Evolutionary conservation across 1,140 invertebrate species (phyloP), one percentile per base, ranked within the genome.

Genomic region (Theocolax elegans): DNA sequence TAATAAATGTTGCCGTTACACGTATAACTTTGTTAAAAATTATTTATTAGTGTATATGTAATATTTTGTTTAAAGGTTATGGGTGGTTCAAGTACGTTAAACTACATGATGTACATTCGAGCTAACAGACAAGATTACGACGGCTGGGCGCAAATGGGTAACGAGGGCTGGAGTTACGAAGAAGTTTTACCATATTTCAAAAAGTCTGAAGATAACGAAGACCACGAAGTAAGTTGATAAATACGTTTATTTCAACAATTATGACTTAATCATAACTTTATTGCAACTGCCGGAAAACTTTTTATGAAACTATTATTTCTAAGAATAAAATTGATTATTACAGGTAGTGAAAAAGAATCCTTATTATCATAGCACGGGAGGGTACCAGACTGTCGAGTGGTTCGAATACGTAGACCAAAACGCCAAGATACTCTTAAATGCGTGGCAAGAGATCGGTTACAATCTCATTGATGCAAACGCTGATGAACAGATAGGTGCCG

Each of bases 31-130:
- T 44, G 3, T 44, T 9, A 44, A 9, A 44, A n/a, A 3, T 44
- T 9, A 44, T 9, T 12, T 44, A 44, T 15, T n/a, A n/a, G n/a
- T n/a, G n/a, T 38, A 38, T 13, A 8, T 38, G 6, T 38, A 13
- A 38, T 38, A 38, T 40, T 25, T 66, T 40, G 67, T 60, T 73
- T 49, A 23, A 19, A 80, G 81, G 82, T 78, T 21, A 80, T 83
- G 84, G 91, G 91, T 40, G 91, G 91, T 8, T 89, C 89, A 15
- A 90, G 89, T 35, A 85, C 87, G 3, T 82, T 91, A 10, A 92
- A 92, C 76, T 89, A 88, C 31, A 91, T 93, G 90, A 89, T 90
- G 44, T 93, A 92, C 77, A 87, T 90, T 0, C 79, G 92, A 68
- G 92, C 91, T 0, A 89, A 92, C 78, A 85, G 80, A 3, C 76